These are phyloP conservation scores for Melospiza melodia DNA, from an alignment of 2,113 vertebrate species.

Conservation along the genomic window DNA sequence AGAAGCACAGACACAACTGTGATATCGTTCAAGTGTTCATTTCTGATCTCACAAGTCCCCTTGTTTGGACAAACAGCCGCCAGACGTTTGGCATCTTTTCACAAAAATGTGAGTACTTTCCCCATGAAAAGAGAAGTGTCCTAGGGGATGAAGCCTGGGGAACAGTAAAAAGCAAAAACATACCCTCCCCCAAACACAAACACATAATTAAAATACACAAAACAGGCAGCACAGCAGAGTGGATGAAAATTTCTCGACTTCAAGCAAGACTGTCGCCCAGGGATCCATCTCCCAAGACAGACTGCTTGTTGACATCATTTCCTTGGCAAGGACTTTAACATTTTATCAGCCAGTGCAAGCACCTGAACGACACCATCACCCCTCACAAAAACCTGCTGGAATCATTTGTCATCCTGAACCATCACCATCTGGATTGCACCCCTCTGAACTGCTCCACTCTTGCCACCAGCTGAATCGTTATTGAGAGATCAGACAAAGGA, in stretches of 20 bases:
- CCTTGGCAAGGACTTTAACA: slow-evolving; percentile 29
- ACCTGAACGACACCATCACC: slow-evolving; percentile 36
- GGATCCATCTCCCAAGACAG: not conserved
- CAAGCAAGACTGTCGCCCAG: not conserved
- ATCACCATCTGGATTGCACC: slow-evolving; percentile 1
- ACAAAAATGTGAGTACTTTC: not conserved
- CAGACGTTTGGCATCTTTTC: not conserved
- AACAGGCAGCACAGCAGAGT: not conserved
- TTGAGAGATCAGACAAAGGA: not conserved
- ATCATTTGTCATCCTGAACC: slow-evolving; percentile 16
- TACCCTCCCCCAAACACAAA: not conserved
- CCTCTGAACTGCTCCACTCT: not conserved
- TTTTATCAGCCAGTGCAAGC: slow-evolving; percentile 38
- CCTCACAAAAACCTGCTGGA: slow-evolving; percentile 28
- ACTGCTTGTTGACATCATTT: slow-evolving; percentile 33
- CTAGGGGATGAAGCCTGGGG: not conserved
- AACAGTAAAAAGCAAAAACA: not conserved
- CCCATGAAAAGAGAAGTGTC: not conserved
- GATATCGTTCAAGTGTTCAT: not conserved
- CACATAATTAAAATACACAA: slow-evolving; percentile 10
- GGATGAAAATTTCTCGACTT: not conserved
- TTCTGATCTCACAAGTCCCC: not conserved
- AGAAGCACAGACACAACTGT: not conserved
- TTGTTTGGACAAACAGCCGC: not conserved
- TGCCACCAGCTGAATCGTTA: not conserved